Conservation (phyloP, 2,113 vertebrate species). For the Telmatochromis sp. region DNA sequence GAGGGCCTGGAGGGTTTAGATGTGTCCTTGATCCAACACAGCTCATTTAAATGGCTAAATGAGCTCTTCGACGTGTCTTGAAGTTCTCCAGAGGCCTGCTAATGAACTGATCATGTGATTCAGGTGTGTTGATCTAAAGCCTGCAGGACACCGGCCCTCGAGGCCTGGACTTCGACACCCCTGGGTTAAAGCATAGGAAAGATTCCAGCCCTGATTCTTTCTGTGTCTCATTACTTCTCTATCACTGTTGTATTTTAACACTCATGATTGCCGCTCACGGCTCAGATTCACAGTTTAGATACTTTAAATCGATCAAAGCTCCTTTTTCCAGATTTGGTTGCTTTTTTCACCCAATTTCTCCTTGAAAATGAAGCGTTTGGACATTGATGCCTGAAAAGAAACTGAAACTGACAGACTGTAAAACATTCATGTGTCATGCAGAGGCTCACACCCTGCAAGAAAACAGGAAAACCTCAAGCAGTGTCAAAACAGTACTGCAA, state of each 20-base stretch:
- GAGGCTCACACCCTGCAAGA: background rate
- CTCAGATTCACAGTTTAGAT: background rate
- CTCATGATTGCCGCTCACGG: rapidly evolving
- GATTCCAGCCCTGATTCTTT: rapidly evolving
- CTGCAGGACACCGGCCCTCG: rapidly evolving
- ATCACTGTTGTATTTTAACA: background rate
- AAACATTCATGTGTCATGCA: background rate
- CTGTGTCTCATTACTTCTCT: background rate
- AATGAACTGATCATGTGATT: rapidly evolving
- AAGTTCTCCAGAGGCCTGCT: rapidly evolving
- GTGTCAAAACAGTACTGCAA: background rate
- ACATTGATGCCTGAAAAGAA: background rate
- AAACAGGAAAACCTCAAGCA: no score
- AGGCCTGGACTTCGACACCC: rapidly evolving
- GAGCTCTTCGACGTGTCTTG: rapidly evolving
- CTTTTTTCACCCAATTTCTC: background rate
- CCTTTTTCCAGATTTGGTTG: background rate
- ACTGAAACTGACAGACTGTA: background rate
- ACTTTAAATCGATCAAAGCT: background rate
- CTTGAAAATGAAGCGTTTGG: rapidly evolving
- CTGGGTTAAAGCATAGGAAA: background rate
- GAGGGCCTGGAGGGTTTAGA: rapidly evolving
- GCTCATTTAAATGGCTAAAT: background rate
- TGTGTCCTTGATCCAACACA: background rate
- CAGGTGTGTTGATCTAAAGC: rapidly evolving